These are phyloP conservation scores for Myotis daubentonii DNA, from an alignment of 2,797 vertebrate species.

Conservation along the genomic window DNA sequence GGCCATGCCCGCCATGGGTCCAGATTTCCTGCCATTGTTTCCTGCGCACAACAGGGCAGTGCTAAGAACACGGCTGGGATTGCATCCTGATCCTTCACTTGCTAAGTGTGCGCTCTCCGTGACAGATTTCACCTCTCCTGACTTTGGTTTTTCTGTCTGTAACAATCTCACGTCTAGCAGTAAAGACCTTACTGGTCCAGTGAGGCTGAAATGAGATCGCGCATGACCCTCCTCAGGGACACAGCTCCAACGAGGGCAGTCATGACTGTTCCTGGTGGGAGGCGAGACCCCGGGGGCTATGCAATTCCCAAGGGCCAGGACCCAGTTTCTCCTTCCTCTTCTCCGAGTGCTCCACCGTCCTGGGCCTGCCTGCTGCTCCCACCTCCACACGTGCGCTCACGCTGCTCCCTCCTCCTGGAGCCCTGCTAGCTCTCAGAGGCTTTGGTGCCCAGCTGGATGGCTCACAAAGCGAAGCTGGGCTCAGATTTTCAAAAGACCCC, in stretches of 20 bases:
- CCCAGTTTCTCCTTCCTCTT: neutral
- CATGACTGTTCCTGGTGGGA: neutral
- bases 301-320: neutral
- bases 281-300: neutral
- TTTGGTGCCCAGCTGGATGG: slow-evolving; percentile 24
- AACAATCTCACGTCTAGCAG: neutral
- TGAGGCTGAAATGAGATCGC: neutral
- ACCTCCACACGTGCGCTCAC: neutral
- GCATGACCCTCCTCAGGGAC: neutral
- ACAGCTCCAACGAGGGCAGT: neutral
- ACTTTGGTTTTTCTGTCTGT: neutral
- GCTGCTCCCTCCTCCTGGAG: slow-evolving; percentile 3
- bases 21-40: neutral
- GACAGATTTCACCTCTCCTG: neutral
- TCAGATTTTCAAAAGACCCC: neutral
- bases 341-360: neutral
- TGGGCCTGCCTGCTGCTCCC: slow-evolving; percentile 24
- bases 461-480: neutral
- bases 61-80: neutral
- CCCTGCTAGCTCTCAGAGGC: neutral
- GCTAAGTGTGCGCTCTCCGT: neutral
- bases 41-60: neutral
- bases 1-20: neutral
- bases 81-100: neutral
- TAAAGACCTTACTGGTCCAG: neutral